Evolutionary conservation across 2,797 vertebrate species (phyloP), one percentile per base, ranked within the genome.

Genomic region (Aeoliscus strigatus): DNA sequence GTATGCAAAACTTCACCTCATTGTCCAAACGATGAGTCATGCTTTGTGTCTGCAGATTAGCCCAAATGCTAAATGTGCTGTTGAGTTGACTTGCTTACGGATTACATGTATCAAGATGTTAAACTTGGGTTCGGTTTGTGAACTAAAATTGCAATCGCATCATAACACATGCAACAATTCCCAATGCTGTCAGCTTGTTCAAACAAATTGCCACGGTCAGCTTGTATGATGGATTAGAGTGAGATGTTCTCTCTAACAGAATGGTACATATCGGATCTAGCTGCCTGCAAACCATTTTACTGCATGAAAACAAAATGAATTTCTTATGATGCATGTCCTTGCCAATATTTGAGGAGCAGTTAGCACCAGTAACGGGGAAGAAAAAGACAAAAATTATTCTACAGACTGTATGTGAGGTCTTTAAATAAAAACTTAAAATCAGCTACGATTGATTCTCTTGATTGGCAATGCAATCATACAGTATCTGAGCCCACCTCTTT

Each of bases 161-260:
- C 21, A 23, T 23, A 21, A 21, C 18, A 21, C 18, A n/a, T 58
- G 52, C 52, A 54, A 14, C 40, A 49, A 32, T 29, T 42, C 54
- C n/a, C 34, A 15, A 35, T 28, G 49, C 39, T 49, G 17, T 29
- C 27, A 35, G 45, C 31, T 49, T 44, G 14, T 60, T 66, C 51
- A 55, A 59, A 59, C 48, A 62, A 60, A 54, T 27, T 53, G 24
- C 35, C 23, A 32, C 14, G 45, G 50, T 53, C 40, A 37, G 38
- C 42, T 65, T 58, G 60, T 47, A 32, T 50, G 48, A 39, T 35
- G 40, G 60, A 64, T 52, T 59, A 57, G 39, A 6, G 34, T 14
- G 33, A 57, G 36, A 59, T 54, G 49, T 42, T 57, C 51, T 27
- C 44, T 61, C 15, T 15, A 26, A 64, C 25, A 36, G 29, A 51